Conservation (phyloP, 2,797 vertebrate genomes). For the Amphiprion clarkii region DNA sequence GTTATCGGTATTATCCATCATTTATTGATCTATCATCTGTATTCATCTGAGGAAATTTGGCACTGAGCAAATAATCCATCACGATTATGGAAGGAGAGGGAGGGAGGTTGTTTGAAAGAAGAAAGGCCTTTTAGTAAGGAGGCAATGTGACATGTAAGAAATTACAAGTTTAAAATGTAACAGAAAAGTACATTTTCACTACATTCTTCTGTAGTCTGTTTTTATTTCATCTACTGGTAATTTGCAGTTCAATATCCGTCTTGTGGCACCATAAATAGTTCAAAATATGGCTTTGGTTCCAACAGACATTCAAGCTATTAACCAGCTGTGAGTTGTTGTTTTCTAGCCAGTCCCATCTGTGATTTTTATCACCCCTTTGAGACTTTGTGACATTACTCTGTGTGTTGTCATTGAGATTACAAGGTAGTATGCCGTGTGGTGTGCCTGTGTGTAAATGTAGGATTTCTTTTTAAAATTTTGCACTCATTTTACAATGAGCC, state of each 20-base stretch:
- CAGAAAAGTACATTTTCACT: background rate
- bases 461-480: no score
- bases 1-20: constrained; percentile 31
- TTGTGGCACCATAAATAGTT: background rate
- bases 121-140: background rate
- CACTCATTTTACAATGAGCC: no score
- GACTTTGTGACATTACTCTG: no score
- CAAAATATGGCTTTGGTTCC: background rate
- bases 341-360: no score
- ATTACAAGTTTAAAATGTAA: background rate
- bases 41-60: constrained; percentile 32
- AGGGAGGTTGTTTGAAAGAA: background rate
- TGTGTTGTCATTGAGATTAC: no score
- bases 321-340: background rate
- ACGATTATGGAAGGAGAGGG: constrained; percentile 7
- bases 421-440: no score
- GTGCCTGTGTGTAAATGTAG: no score
- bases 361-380: no score
- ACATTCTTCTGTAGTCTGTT: background rate
- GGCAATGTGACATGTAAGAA: background rate
- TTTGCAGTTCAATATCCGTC: background rate
- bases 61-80: constrained; percentile 20
- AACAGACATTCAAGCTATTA: background rate
- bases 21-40: constrained; percentile 48
- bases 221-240: background rate